Base-by-base conservation (phyloP, 2,888 invertebrate genomes). In the Eupithecia dodoneata region DNA sequence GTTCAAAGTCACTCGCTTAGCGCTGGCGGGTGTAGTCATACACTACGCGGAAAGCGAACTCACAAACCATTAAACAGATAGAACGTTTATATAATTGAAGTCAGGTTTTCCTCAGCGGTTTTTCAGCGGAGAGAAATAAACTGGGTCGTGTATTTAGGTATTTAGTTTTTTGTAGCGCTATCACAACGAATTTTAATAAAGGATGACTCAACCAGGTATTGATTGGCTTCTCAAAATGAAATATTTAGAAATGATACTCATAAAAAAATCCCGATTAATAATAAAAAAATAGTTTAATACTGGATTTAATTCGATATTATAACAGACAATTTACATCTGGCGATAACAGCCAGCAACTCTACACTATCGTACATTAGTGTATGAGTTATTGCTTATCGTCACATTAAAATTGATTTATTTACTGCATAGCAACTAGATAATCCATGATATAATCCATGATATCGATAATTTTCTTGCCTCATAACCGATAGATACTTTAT, bases 21-120 rank as follows among this genome's bases (percentile, higher is more conserved):
- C 83, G 83, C 81, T 82, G 83, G 83, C 82, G 77, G 82, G 81
- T 85, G 85, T 87, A 88, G 89, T 88, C 88, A 90, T 74, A 63
- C 67, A 72, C 71, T 55, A 74, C 74, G 72, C 78, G 70, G 72
- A 67, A 73, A 78, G 63, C 76, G 72, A 78, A 42, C 47, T 66
- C 52, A 74, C 52, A 42, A 42, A 42, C 42, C 41, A 41, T 75
- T 73, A 55, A n/a, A 69, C 70, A 55, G 30, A 59, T 67, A 18
- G 9, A 67, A 30, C 47, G 47, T 74, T 74, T 45, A 73, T 59
- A 73, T 45, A 59, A 72, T 75, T 73, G 4, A 18, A 30, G 2
- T 63, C 63, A 65, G 44, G 45, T 74, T 79, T 76, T 76, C 72
- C 74, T 74, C 67, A 42, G 65, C 59, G 55, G 70, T 66, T 5